These are phyloP conservation scores for Sphenodon punctatus DNA, from an alignment of 2,797 vertebrate species.

Conservation along the genomic window DNA sequence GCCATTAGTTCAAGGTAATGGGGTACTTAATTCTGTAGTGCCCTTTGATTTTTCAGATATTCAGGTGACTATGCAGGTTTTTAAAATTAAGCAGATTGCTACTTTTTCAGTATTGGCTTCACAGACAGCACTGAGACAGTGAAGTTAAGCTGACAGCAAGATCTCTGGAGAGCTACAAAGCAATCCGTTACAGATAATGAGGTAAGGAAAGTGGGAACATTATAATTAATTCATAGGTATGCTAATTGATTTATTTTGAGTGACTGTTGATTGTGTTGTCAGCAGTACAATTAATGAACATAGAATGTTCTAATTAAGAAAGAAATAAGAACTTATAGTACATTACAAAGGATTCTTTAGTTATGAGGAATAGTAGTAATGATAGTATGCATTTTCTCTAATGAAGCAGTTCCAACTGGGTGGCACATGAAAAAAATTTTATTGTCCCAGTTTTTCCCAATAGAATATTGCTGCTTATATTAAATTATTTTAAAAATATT, in stretches of 20 bases:
- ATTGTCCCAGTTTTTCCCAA: conserved; percentile 2
- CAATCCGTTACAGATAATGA: not conserved
- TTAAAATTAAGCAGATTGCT: too few species aligned
- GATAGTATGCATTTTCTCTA: not conserved
- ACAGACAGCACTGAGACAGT: not conserved
- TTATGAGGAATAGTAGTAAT: too few species aligned
- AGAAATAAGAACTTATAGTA: not conserved
- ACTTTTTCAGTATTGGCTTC: too few species aligned
- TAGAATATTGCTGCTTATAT: not conserved
- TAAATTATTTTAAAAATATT: not conserved
- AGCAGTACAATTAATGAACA: not conserved
- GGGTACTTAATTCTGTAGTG: too few species aligned
- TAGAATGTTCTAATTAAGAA: not conserved
- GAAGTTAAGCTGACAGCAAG: not conserved
- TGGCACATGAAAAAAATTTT: not conserved
- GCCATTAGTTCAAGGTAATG: too few species aligned
- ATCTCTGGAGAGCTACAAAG: not conserved
- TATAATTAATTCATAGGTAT: not conserved
- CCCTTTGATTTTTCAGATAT: too few species aligned
- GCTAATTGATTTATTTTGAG: not conserved
- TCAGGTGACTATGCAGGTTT: too few species aligned
- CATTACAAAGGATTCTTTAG: not conserved
- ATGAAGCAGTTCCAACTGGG: not conserved
- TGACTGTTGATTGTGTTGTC: not conserved
- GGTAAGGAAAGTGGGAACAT: not conserved